Evolutionary conservation across 2,797 vertebrate genomes (phyloP).

Genomic region (Hyperoplus immaculatus): DNA sequence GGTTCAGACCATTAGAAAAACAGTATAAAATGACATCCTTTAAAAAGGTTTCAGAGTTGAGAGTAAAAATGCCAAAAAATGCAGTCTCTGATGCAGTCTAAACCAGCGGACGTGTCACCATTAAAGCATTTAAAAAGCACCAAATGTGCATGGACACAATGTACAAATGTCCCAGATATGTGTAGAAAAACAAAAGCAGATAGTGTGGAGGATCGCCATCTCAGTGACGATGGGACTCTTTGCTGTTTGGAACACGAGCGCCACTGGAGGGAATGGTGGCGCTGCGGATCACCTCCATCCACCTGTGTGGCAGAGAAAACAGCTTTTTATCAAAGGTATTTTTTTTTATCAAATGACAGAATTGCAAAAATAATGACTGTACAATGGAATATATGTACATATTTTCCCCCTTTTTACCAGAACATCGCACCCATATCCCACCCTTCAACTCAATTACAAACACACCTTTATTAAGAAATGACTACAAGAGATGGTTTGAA

Average conservation of each 20-base stretch:
- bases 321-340: no score
- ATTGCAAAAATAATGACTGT: no score
- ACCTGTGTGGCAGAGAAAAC: slow-evolving; percentile 81
- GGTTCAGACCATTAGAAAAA: slow-evolving; percentile 82
- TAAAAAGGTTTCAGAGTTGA: slow-evolving; percentile 86
- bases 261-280: slow-evolving; percentile 91
- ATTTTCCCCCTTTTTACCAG: no score
- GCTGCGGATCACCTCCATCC: slow-evolving; percentile 99
- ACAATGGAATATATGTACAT: no score
- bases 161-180: slow-evolving; percentile 80
- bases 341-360: no score
- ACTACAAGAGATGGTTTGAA: no score
- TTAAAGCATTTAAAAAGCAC: slow-evolving; percentile 86
- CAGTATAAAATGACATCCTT: slow-evolving; percentile 88
- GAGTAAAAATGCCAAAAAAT: slow-evolving; percentile 86
- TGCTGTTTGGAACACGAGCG: slow-evolving; percentile 87
- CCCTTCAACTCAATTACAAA: no score
- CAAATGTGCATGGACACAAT: slow-evolving; percentile 82
- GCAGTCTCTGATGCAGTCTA: slow-evolving; percentile 87
- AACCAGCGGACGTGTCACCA: slow-evolving; percentile 86
- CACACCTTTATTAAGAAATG: no score
- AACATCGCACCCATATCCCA: no score
- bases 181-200: slow-evolving; percentile 73
- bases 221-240: slow-evolving; percentile 91
- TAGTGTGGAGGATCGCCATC: slow-evolving; percentile 33